A percentile compares a stretch with the other conserved stretches of the same genome.
Conservation (phyloP, 2,888 invertebrate species). For the Platycheirus albimanus region DNA sequence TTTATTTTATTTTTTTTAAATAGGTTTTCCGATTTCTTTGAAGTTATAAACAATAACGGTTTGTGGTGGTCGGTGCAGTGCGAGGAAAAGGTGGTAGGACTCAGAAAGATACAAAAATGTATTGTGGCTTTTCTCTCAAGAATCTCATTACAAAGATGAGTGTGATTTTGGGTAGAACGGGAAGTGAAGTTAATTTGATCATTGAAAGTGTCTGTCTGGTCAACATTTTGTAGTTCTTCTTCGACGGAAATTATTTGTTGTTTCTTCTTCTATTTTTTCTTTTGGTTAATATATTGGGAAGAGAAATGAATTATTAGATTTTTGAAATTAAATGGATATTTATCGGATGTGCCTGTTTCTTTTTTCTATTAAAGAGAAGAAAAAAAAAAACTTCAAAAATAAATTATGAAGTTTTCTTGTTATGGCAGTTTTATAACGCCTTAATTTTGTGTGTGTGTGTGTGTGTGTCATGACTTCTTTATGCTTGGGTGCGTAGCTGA, state of each 20-base stretch:
- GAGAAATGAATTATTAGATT: constrained; percentile 17
- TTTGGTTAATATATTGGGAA: not conserved
- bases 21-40: not conserved
- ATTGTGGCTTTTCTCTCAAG: not conserved
- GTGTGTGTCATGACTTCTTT: not conserved
- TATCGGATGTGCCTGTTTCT: not conserved
- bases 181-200: constrained; percentile 17
- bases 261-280: not conserved
- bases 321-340: constrained; percentile 10
- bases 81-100: not conserved
- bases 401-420: not conserved
- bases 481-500: not conserved
- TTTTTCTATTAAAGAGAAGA: not conserved
- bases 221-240: not conserved
- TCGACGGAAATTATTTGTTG: not conserved
- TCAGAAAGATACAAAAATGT: not conserved
- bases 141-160: constrained; percentile 4
- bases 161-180: not conserved
- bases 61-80: too few species aligned
- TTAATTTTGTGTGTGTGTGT: not conserved
- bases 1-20: too few species aligned
- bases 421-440: constrained; percentile 14
- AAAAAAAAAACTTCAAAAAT: not conserved
- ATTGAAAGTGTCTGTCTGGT: constrained; percentile 6
- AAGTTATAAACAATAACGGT: constrained; percentile 9